Evolutionary conservation across 1,140 invertebrate species (phyloP).

Genomic region (Uloborus diversus): DNA sequence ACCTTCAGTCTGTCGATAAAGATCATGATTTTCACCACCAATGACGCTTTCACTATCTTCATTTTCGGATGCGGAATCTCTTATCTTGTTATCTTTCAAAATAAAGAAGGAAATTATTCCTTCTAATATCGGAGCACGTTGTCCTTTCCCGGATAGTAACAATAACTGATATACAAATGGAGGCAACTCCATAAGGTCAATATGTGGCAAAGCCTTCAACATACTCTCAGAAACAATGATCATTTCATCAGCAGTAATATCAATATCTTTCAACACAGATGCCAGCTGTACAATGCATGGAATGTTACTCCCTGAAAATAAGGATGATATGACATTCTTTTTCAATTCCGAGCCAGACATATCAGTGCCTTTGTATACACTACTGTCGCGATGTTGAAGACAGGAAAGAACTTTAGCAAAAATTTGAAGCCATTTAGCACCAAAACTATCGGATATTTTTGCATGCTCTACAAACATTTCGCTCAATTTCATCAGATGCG

Average conservation of each 20-base stretch:
- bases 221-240: conserved; percentile 1
- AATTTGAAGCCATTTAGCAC: conserved; percentile 30
- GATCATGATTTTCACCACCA: background rate
- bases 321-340: conserved; percentile 17
- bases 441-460: background rate
- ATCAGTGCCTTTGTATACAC: conserved; percentile 31
- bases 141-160: conserved; percentile 30
- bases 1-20: conserved; percentile 39
- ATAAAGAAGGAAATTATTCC: conserved; percentile 26
- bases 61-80: background rate
- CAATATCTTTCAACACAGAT: conserved; percentile 38
- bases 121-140: conserved; percentile 4
- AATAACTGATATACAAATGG: conserved; percentile 41
- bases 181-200: conserved; percentile 24
- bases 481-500: conserved; percentile 22
- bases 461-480: conserved; percentile 25
- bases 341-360: conserved; percentile 26
- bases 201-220: background rate
- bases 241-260: conserved; percentile 31
- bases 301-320: conserved; percentile 14
- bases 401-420: conserved; percentile 27
- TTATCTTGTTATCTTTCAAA: background rate
- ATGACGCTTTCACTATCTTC: conserved; percentile 25
- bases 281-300: conserved; percentile 14
- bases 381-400: conserved; percentile 5